phyloP scores from a whole-genome alignment of 2,888 invertebrate species.

The Drosophila monieri region DNA sequence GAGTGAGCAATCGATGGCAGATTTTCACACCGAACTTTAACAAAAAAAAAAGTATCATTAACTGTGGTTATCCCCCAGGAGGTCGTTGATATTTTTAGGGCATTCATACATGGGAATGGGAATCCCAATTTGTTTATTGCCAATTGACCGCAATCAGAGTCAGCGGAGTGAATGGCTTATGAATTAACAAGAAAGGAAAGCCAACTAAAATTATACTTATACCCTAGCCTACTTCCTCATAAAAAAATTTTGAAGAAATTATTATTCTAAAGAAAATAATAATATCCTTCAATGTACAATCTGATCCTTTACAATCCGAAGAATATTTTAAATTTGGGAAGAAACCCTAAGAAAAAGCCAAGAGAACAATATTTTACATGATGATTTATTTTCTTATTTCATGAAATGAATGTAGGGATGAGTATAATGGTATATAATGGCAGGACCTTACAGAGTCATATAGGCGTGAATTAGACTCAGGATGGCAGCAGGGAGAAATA shows the following conservation, averaged over 20 bases:
- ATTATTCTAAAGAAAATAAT: no score
- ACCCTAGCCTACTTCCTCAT: no score
- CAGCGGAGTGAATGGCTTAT: slow-evolving; percentile 32
- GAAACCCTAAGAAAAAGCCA: not conserved
- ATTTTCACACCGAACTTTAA: slow-evolving; percentile 55
- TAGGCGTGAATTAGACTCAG: not conserved
- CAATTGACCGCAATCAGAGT: slow-evolving; percentile 46
- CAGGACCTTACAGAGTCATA: not conserved
- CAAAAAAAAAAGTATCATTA: slow-evolving; percentile 60
- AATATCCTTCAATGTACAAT: no score
- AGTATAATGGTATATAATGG: not conserved
- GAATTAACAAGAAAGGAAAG: not conserved
- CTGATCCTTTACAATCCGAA: not conserved
- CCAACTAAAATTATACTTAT: no score
- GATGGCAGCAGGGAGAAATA: slow-evolving; percentile 8
- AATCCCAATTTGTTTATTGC: slow-evolving; percentile 24
- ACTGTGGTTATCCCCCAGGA: slow-evolving; percentile 67
- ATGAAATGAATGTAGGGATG: not conserved
- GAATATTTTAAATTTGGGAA: not conserved
- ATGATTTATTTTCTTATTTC: slow-evolving; percentile 1
- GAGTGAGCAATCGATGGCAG: slow-evolving; percentile 41
- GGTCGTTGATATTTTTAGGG: slow-evolving; percentile 52
- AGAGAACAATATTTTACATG: not conserved
- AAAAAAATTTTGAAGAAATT: no score
- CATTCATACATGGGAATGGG: slow-evolving; percentile 42